phyloP scores from a whole-genome alignment of 2,113 vertebrate species.

The Solenodon paradoxus region DNA sequence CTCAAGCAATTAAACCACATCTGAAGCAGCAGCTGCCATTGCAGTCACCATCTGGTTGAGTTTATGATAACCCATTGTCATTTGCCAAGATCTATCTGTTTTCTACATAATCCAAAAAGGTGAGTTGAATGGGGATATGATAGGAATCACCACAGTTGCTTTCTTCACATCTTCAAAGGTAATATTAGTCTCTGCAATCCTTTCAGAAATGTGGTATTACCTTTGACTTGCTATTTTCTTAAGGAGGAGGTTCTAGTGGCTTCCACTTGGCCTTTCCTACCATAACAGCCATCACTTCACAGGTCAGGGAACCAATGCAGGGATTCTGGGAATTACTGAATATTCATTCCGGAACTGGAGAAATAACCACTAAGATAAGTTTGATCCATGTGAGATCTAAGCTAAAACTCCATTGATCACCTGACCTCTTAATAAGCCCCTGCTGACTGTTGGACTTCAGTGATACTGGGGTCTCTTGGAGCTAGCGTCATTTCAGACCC shows the following conservation, averaged over 20 bases:
- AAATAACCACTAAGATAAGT: not conserved
- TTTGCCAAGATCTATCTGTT: not conserved
- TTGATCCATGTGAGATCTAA: not conserved
- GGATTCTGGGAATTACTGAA: not conserved
- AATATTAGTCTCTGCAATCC: not conserved
- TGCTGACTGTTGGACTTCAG: not conserved
- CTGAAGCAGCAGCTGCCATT: not conserved
- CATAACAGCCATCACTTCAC: not conserved
- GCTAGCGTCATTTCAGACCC: not conserved
- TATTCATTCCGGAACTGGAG: not conserved
- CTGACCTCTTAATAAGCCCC: not conserved
- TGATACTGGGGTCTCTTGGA: not conserved
- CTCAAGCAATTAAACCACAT: not conserved
- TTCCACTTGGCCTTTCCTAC: not conserved
- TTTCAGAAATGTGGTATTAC: not conserved
- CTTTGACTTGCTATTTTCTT: not conserved
- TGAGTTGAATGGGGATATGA: not conserved
- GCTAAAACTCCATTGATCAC: not conserved
- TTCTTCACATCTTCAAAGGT: not conserved
- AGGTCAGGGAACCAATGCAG: not conserved
- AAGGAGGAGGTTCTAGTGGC: not conserved
- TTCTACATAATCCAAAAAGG: not conserved
- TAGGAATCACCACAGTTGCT: not conserved
- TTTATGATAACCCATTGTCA: not conserved
- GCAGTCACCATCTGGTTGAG: not conserved